Conservation (phyloP, 2,113 vertebrate species). For the Parus major region DNA sequence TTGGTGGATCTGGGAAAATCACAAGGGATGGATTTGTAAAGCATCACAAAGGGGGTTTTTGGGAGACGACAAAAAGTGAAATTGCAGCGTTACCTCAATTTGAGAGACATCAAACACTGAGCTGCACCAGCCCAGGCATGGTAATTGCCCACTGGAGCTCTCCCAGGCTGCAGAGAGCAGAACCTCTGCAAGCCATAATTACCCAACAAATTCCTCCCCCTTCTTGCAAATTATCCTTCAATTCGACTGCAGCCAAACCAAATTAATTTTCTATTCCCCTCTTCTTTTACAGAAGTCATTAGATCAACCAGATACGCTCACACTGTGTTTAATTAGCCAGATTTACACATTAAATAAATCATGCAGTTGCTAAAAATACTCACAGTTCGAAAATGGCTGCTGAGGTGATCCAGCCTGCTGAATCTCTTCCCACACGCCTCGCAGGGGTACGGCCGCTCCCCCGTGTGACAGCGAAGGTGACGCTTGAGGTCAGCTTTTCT, state of each 20-base stretch:
- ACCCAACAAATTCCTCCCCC: not conserved
- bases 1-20: slow-evolving; percentile 87
- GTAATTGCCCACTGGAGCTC: not conserved
- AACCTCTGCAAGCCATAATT: not conserved
- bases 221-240: not conserved
- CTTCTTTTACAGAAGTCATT: not conserved
- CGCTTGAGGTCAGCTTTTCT: slow-evolving; percentile 96
- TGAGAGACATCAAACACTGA: not conserved
- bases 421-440: slow-evolving; percentile 97
- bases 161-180: not conserved
- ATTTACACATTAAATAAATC: not conserved
- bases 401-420: slow-evolving; percentile 92
- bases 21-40: not conserved
- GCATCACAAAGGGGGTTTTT: not conserved
- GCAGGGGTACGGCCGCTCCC: slow-evolving; percentile 94
- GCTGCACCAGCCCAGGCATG: not conserved
- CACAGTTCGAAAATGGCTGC: slow-evolving; percentile 96
- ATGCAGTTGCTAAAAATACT: slow-evolving; percentile 24
- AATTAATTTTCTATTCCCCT: not conserved
- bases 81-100: fast-evolving
- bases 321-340: not conserved
- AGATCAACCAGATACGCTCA: not conserved
- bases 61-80: not conserved
- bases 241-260: not conserved
- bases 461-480: slow-evolving; percentile 94